Evolutionary conservation across 2,888 invertebrate genomes (phyloP), one percentile per base, ranked within the genome.

Genomic region (Ernsta delagoae): DNA sequence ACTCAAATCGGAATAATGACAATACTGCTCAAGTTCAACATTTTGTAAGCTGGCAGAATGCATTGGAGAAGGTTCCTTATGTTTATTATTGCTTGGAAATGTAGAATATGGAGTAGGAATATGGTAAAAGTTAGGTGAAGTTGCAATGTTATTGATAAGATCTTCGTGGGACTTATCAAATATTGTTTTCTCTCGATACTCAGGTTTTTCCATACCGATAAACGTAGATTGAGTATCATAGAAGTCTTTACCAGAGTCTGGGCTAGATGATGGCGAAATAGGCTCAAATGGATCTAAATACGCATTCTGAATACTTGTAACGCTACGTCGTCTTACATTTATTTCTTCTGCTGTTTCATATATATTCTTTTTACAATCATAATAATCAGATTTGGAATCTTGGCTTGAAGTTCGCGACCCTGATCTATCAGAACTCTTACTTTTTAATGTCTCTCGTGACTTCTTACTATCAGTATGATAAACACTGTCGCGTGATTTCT

Each of bases 301-400:
- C 65, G 86, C 86, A 70, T 88, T 90, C 72, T 89, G 92, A 67
- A 87, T 84, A 70, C 88, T 87, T 9, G 87, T 81, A 8, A 83
- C 78, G 75, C 90, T 90, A 62, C 88, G 89, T 12, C 89, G 83
- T 70, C 87, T 77, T 54, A 84, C 75, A 65, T 78, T 80, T 6
- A 86, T 79, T 48, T 92, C 90, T 48, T 89, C 89, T 34, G 85
- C 84, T 12, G 85, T 83, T 59, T 93, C 93, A 70, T 92, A 93
- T 57, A 89, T 78, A 74, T 86, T 89, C 78, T 91, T 94, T 85
- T 95, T 96, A 34, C 95, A 94, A 75, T 96, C 96, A 77, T 95
- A 96, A 79, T 95, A 95, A 83, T 96, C 96, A 54, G 96, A 96
- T 78, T 95, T 96, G n/a, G 96, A 96, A 80, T 96, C 96, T 75